These are phyloP conservation scores for Aselliscus stoliczkanus DNA, from an alignment of 2,797 vertebrate species.

Conservation along the genomic window DNA sequence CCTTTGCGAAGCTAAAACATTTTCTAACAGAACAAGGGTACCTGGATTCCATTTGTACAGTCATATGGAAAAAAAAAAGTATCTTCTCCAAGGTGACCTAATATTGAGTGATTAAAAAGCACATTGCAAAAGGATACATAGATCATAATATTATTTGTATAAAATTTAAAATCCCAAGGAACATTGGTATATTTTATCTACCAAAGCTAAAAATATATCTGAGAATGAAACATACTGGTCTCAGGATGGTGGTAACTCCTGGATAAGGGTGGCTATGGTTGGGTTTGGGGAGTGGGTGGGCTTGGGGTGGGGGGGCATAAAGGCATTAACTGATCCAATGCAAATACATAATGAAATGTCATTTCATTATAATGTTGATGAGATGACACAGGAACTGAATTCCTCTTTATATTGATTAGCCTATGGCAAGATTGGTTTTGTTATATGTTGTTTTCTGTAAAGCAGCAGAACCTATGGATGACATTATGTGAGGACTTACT, in stretches of 20 bases:
- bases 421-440: neutral
- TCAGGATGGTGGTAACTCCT: neutral
- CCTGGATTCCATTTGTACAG: neutral
- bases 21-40: neutral
- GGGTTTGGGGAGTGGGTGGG: neutral
- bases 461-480: neutral
- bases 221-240: neutral
- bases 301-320: too few relatives aligned
- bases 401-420: neutral
- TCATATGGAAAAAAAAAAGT: neutral
- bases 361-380: neutral
- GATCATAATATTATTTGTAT: neutral
- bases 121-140: neutral
- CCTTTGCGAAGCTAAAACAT: neutral
- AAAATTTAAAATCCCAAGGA: neutral
- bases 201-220: neutral
- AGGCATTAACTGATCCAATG: neutral
- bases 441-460: neutral
- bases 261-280: neutral
- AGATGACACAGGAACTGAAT: neutral
- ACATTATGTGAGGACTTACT: neutral
- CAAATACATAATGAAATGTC: neutral
- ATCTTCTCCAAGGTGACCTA: neutral
- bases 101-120: neutral
- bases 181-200: neutral